Evolutionary conservation across 92 coral and sea anemone genomes (phyloP), one percentile per base, ranked within the genome.

Genomic region (Zoanthus solanderi): DNA sequence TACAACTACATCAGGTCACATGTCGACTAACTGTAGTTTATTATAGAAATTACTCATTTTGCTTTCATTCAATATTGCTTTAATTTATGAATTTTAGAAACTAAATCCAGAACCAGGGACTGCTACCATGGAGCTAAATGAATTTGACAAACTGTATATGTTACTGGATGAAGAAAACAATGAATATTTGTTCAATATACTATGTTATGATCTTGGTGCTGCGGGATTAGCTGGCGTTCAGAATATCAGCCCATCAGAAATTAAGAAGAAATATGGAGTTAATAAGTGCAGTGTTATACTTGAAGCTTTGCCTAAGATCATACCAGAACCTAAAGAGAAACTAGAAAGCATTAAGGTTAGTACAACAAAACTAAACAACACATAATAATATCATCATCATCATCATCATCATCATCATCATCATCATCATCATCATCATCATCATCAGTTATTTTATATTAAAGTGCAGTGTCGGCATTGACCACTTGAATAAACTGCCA

Each of bases 81-180:
- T 63, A 37, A 37, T 63, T 63, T 69, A 3, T 69, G 23, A 16
- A 29, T 15, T 44, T 28, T 17, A 80, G 85, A 44, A 65, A 9
- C 57, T 73, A 37, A 15, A 80, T 23, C 3, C 34, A 15, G 16
- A 14, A 4, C 72, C 54, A 6, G 34, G 28, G 53, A 23, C 52
- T 58, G 61, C n/a, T 5, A 44, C 52, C 16, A 47, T 6, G 18
- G 87, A 84, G 50, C 37, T 89, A 44, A 93, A 86, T 84, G 95
- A 90, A 58, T 91, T 81, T 68, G 96, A 94, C 74, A 91, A 90
- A 66, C 87, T 94, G 44, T 94, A 89, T 73, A 88, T 94, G 54
- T 80, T 88, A 42, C 92, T 94, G 2, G 90, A 86, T 67, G 92
- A 94, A 61, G 76, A 84, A 34, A 83, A 90, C 74, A 77, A 87